These are phyloP conservation scores for Scopus umbretta DNA, from an alignment of 2,113 vertebrate genomes.

Conservation along the genomic window DNA sequence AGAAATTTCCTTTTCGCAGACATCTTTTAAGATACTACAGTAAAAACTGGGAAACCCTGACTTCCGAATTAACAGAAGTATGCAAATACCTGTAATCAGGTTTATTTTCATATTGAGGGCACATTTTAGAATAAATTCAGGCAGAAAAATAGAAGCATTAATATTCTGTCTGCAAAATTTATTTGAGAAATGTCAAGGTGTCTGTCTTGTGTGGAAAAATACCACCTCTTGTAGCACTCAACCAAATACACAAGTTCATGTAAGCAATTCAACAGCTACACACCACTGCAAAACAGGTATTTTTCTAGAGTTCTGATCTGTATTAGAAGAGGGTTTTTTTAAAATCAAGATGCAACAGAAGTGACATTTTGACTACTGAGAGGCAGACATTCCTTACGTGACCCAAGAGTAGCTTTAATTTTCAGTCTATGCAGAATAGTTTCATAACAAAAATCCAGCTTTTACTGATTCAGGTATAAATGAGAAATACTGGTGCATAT, in stretches of 20 bases:
- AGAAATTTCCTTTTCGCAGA: background rate
- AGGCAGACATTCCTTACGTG: background rate
- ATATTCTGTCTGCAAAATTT: background rate
- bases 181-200: background rate
- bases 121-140: background rate
- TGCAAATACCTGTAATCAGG: background rate
- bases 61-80: background rate
- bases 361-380: background rate
- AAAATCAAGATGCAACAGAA: background rate
- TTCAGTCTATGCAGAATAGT: background rate
- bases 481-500: background rate
- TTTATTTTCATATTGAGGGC: background rate
- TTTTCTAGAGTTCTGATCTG: background rate
- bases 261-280: background rate
- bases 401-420: background rate
- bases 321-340: background rate
- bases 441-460: background rate
- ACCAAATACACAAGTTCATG: background rate
- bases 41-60: background rate
- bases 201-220: background rate
- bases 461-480: background rate
- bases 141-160: background rate
- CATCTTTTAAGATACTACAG: background rate
- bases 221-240: rapidly evolving
- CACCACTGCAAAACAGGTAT: background rate